Base-by-base conservation (phyloP, 2,888 invertebrate species). In the Amblyteles armatorius region DNA sequence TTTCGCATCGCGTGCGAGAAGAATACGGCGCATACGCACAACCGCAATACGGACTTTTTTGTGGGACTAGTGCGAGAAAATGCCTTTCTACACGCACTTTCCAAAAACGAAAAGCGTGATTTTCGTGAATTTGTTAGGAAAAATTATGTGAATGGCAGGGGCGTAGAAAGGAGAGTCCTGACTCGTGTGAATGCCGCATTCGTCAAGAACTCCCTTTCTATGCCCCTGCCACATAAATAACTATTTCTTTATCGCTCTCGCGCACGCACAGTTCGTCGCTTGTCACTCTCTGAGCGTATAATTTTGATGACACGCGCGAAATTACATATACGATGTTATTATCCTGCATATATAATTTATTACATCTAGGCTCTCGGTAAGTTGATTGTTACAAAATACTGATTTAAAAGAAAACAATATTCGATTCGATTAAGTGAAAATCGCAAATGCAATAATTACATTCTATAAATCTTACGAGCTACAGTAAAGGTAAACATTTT, bases 371-470 rank as follows among this genome's bases (percentile, higher is more conserved):
- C 63, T 81, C 68, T 81, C 65, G 77, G 55, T 77, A 83, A 60
- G 77, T 84, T 69, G 69, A 83, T 86, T 67, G 79, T 82, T 88
- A 88, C 77, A 87, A 89, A 89, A 89, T 86, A 87, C 81, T 86
- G 85, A 86, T 83, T 77, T 73, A 74, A 79, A 80, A 36, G n/a
- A 50, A 19, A 19, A 55, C 57, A 84, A 84, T 26, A 79, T 55
- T 85, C 68, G 67, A 80, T 76, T 74, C 29, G 63, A 79, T 71
- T 52, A 76, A 63, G 29, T 29, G 60, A 82, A n/a, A 13, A 63
- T 48, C 26, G 74, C 63, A 48, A 52, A 55, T 67, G 67, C 40
- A 13, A 57, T 68, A 71, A 81, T 72, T 67, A 69, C 40, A 79
- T 65, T 76, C 63, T 55, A 81, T 36, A 44, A 67, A 82, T 67